Percentiles rank a stretch among this genome's conserved stretches.
Conservation (phyloP, 2,888 invertebrate genomes). For the Periphyllus acericola region DNA sequence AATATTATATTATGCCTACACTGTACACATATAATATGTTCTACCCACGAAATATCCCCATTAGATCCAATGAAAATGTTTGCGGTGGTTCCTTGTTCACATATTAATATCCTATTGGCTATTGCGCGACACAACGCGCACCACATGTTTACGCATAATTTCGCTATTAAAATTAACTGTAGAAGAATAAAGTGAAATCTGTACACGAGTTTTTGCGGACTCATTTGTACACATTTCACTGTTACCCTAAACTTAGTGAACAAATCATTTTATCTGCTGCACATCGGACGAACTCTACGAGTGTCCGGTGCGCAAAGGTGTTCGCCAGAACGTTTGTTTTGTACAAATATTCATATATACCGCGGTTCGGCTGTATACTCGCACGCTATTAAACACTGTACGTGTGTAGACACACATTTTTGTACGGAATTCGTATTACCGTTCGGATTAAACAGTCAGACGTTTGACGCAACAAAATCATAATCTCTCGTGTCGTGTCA, state of each 20-base stretch:
- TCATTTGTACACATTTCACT: neutral
- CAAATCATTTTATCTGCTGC: no score
- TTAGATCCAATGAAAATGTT: neutral
- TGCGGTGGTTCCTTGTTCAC: neutral
- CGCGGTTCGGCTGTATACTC: no score
- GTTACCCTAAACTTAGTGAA: no score
- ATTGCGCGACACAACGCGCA: neutral
- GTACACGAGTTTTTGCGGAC: neutral
- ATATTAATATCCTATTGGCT: neutral
- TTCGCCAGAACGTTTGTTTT: no score
- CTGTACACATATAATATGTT: neutral
- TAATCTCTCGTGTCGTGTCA: conserved; percentile 27
- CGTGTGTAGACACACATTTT: neutral
- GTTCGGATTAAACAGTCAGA: conserved; percentile 9
- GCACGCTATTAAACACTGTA: no score
- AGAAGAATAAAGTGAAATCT: neutral
- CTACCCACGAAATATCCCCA: neutral
- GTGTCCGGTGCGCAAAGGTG: neutral
- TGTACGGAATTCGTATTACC: conserved; percentile 17
- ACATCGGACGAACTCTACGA: neutral
- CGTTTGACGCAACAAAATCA: conserved; percentile 23
- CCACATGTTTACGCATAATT: neutral
- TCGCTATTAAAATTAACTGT: neutral
- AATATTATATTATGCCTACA: no score
- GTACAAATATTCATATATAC: no score